Evolutionary conservation across 2,797 vertebrate genomes (phyloP), one percentile per base, ranked within the genome.

Genomic region (Kryptopterus vitreolus): DNA sequence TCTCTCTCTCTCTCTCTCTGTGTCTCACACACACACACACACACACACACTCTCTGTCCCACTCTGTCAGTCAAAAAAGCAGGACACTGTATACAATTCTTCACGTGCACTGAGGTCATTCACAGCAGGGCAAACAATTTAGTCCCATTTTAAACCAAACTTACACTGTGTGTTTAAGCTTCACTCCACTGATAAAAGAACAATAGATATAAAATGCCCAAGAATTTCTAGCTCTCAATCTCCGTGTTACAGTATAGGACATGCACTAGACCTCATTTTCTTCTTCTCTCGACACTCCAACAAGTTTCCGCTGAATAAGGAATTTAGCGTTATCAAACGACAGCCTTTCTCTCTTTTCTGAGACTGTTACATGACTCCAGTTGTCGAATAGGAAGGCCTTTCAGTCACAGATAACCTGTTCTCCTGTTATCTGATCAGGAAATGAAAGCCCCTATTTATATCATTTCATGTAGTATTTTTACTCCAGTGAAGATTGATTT

Each of bases 31-130:
- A n/a, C 22, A 53, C 76, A 22, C 50, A 52, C 76, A 46, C 33
- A 57, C n/a, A 4, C 63, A 35, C 65, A 38, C 75, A 18, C 46
- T 26, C 50, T 20, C 31, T 22, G 31, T 53, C 26, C 22, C 20
- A 15, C 33, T n/a, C 33, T 29, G 13, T 26, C 69, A 74, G 12
- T n/a, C n/a, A n/a, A n/a, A n/a, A n/a, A n/a, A n/a, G n/a, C n/a
- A n/a, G 52, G 10, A 8, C n/a, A 31, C 61, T 83, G 38, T 79
- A n/a, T n/a, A 80, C 81, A 50, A 79, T 58, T 50, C 22, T 72
- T n/a, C 26, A 72, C 52, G 7, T 72, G 24, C 80, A 50, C n/a
- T 15, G 72, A 82, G 84, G 85, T 85, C 80, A 13, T 85, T 86
- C 65, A 83, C 86, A 76, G 20, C 20, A n/a, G 15, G 73, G 68